Evolutionary conservation across 2,888 invertebrate genomes (phyloP).

Genomic region (Nomada ferruginata): DNA sequence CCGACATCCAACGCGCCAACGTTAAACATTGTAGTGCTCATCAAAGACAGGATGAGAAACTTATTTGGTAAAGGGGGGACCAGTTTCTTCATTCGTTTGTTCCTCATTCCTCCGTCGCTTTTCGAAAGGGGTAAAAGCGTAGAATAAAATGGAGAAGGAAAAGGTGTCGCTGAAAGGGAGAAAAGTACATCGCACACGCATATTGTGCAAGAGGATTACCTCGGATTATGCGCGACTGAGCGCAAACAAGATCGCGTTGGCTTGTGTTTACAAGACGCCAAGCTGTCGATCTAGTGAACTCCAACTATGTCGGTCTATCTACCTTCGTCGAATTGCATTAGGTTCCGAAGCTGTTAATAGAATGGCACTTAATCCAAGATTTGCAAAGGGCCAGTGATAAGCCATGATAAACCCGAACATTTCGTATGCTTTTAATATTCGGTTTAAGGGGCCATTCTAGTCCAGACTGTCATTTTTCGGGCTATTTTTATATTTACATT

Average conservation of each 20-base stretch:
- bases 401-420: no score
- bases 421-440: no score
- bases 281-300: conserved; percentile 80
- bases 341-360: conserved; percentile 69
- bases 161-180: conserved; percentile 55
- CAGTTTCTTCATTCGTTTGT: background rate
- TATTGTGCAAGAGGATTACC: conserved; percentile 83
- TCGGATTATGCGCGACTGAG: conserved; percentile 83
- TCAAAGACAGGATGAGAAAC: no score
- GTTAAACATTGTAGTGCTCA: no score
- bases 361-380: conserved; percentile 15
- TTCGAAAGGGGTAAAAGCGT: conserved; percentile 11
- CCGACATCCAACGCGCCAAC: no score
- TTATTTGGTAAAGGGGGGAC: no score
- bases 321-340: conserved; percentile 63
- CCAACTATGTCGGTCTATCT: conserved; percentile 52
- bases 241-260: conserved; percentile 82
- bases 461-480: no score
- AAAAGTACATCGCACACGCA: conserved; percentile 74
- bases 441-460: no score
- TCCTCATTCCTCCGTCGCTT: background rate
- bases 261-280: conserved; percentile 82
- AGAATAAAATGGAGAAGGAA: conserved; percentile 37
- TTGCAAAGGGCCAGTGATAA: background rate
- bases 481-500: no score